A percentile compares a stretch with the other conserved stretches of the same genome.
Conservation (phyloP, 2,797 vertebrate species). For the Eospalax fontanierii region DNA sequence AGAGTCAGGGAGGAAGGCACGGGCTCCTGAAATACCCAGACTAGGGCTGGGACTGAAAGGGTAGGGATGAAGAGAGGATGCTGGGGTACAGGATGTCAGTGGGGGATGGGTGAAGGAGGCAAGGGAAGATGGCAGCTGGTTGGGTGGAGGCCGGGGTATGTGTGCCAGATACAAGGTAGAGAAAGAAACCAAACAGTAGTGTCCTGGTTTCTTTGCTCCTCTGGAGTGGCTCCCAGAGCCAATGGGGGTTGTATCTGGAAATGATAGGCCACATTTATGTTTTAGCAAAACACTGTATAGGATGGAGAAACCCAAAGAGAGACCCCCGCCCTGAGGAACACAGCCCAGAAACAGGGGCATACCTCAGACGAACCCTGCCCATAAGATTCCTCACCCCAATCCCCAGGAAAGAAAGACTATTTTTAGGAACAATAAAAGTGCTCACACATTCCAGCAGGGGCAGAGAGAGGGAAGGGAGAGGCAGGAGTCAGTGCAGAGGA, state of each 20-base stretch:
- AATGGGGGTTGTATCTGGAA: neutral
- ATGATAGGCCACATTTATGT: neutral
- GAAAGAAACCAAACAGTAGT: neutral
- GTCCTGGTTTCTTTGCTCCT: neutral
- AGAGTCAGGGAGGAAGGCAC: neutral
- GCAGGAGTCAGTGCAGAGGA: neutral
- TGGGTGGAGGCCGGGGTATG: neutral
- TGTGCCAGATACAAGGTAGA: neutral
- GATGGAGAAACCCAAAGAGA: neutral
- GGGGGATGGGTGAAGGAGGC: neutral
- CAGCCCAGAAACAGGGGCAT: conserved; percentile 36
- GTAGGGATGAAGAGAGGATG: neutral
- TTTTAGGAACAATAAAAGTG: conserved; percentile 79
- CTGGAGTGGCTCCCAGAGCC: neutral
- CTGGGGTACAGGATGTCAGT: neutral
- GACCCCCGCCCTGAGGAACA: neutral
- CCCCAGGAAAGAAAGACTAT: conserved; percentile 73
- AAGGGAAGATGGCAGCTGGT: too few species aligned
- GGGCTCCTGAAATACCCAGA: neutral
- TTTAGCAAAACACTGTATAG: neutral
- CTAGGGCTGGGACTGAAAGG: neutral
- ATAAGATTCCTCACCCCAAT: conserved; percentile 61
- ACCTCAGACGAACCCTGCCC: conserved; percentile 54
- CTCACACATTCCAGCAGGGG: conserved; percentile 78
- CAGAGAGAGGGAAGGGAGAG: neutral